Conservation (phyloP, 2,888 invertebrate genomes). For the Aspidiotus rigidus region DNA sequence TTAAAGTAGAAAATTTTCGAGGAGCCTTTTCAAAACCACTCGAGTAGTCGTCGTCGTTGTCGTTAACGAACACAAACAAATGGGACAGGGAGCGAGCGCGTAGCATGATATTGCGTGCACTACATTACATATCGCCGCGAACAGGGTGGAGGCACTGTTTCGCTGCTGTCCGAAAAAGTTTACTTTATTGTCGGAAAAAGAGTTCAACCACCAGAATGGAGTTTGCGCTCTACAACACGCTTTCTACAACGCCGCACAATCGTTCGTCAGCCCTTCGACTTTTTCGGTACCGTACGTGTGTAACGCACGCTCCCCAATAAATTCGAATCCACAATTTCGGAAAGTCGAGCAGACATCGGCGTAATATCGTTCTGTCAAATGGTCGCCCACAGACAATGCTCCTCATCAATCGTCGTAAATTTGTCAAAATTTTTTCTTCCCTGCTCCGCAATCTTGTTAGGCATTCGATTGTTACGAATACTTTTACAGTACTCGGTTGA, state of each 20-base stretch:
- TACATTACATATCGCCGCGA: slow-evolving; percentile 4
- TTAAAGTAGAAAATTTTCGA: no score
- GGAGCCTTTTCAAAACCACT: not conserved
- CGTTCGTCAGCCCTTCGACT: no score
- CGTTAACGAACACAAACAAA: slow-evolving; percentile 1
- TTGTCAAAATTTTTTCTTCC: no score
- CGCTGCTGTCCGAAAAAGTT: slow-evolving; percentile 23
- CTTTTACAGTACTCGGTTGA: no score
- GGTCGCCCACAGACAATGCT: no score
- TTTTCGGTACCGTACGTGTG: no score
- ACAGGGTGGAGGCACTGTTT: slow-evolving; percentile 30
- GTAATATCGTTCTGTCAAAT: no score
- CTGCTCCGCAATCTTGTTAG: no score
- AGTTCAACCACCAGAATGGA: slow-evolving; percentile 30
- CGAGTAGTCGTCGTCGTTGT: not conserved
- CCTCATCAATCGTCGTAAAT: no score
- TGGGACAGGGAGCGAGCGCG: not conserved
- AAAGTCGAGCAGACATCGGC: not conserved
- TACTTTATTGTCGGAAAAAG: slow-evolving; percentile 22
- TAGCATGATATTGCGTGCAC: not conserved
- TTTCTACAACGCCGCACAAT: no score
- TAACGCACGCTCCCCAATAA: not conserved
- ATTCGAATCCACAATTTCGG: slow-evolving; percentile 2
- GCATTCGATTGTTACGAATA: no score
- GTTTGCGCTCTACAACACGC: slow-evolving; percentile 3